These are phyloP conservation scores for Campoplex nolae DNA, from an alignment of 2,888 invertebrate species.

Conservation along the genomic window DNA sequence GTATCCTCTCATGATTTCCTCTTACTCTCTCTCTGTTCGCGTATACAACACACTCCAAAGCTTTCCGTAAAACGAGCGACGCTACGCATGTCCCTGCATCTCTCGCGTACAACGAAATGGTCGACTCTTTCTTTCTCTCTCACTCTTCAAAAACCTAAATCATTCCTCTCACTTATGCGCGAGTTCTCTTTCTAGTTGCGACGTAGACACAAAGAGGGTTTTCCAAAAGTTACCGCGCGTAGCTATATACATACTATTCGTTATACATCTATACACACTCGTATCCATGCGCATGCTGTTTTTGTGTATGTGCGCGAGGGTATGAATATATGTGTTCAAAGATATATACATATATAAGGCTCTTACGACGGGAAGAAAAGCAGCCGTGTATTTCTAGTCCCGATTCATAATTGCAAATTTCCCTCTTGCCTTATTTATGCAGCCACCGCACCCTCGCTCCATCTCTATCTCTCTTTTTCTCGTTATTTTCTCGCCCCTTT, in stretches of 20 bases:
- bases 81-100: slow-evolving; percentile 53
- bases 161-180: slow-evolving; percentile 53
- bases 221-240: slow-evolving; percentile 61
- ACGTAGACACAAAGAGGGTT: slow-evolving; percentile 49
- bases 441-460: slow-evolving; percentile 72
- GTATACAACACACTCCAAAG: slow-evolving; percentile 7
- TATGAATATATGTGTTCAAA: slow-evolving; percentile 1
- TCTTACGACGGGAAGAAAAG: slow-evolving; percentile 73
- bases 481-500: slow-evolving; percentile 31
- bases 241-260: slow-evolving; percentile 23
- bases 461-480: slow-evolving; percentile 58
- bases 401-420: slow-evolving; percentile 85
- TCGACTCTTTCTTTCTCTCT: slow-evolving; percentile 44
- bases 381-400: slow-evolving; percentile 83
- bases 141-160: slow-evolving; percentile 36
- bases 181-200: slow-evolving; percentile 63
- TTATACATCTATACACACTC: not conserved
- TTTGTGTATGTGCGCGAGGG: not conserved
- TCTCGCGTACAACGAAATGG: slow-evolving; percentile 60
- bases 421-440: slow-evolving; percentile 83
- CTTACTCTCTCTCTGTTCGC: slow-evolving; percentile 17
- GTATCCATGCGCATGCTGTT: not conserved
- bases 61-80: slow-evolving; percentile 41
- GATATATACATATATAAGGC: slow-evolving; percentile 2
- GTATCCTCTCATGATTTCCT: slow-evolving; percentile 18